Conservation (phyloP, 2,113 vertebrate genomes). For the Apteryx mantelli region DNA sequence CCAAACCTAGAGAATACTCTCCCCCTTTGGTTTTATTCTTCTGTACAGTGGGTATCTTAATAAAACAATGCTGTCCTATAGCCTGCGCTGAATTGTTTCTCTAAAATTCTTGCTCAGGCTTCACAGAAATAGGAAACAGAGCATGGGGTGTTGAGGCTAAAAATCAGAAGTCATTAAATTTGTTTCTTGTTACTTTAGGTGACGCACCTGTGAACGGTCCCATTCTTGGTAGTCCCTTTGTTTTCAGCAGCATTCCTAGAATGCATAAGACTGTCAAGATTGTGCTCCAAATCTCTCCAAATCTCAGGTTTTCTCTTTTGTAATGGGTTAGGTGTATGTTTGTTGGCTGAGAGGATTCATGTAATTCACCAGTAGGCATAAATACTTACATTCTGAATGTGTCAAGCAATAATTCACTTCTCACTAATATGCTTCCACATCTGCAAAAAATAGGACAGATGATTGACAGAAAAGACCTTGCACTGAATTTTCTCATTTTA, state of each 20-base stretch:
- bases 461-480: not conserved
- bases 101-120: not conserved
- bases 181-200: not conserved
- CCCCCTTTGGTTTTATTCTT: not conserved
- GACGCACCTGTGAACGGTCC: accelerated
- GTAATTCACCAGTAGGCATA: not conserved
- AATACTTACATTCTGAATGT: not conserved
- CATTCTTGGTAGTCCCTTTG: not conserved
- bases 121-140: not conserved
- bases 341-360: not conserved
- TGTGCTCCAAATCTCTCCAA: not conserved
- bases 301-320: not conserved
- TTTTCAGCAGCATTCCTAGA: not conserved
- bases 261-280: not conserved
- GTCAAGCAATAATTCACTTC: not conserved
- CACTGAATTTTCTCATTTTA: not conserved
- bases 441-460: not conserved
- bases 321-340: not conserved
- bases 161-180: not conserved
- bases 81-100: not conserved
- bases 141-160: not conserved
- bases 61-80: not conserved
- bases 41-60: not conserved
- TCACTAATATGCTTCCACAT: not conserved
- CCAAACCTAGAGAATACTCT: not conserved